These are phyloP conservation scores for Passer montanus DNA, from an alignment of 2,113 vertebrate species.

Conservation along the genomic window DNA sequence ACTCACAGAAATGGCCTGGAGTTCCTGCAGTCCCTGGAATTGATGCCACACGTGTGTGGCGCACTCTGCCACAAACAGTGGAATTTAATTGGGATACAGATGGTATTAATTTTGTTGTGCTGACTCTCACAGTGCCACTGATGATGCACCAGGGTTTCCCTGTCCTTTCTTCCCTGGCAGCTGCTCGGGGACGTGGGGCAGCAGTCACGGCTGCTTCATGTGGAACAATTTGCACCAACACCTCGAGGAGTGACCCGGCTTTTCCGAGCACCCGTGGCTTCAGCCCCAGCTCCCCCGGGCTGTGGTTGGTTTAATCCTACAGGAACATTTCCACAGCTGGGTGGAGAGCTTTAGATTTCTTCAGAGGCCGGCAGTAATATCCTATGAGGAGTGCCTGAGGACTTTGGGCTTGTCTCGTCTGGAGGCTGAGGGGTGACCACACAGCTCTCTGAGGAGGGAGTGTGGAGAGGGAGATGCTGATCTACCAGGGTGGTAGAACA, in stretches of 20 bases:
- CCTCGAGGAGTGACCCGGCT: accelerated
- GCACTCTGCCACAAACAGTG: background rate
- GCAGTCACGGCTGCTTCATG: background rate
- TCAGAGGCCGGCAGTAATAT: background rate
- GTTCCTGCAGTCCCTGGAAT: background rate
- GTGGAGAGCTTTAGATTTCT: background rate
- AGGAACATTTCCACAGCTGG: background rate
- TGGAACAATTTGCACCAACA: accelerated
- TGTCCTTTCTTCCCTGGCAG: background rate
- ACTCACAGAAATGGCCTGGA: background rate
- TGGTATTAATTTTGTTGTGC: slow-evolving; percentile 5
- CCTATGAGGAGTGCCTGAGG: background rate
- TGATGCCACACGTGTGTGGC: background rate
- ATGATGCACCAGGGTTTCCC: background rate
- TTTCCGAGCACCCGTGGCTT: background rate
- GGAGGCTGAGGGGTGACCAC: background rate
- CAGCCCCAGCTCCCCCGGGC: background rate
- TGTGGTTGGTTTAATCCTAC: background rate
- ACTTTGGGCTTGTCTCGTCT: background rate
- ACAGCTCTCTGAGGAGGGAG: background rate
- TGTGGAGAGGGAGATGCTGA: background rate
- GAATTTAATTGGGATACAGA: slow-evolving; percentile 37
- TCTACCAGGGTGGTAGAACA: background rate
- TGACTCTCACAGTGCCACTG: background rate
- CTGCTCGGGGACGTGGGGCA: background rate